Evolutionary conservation across 2,113 vertebrate species (phyloP).

Genomic region (Dromaius novaehollandiae): DNA sequence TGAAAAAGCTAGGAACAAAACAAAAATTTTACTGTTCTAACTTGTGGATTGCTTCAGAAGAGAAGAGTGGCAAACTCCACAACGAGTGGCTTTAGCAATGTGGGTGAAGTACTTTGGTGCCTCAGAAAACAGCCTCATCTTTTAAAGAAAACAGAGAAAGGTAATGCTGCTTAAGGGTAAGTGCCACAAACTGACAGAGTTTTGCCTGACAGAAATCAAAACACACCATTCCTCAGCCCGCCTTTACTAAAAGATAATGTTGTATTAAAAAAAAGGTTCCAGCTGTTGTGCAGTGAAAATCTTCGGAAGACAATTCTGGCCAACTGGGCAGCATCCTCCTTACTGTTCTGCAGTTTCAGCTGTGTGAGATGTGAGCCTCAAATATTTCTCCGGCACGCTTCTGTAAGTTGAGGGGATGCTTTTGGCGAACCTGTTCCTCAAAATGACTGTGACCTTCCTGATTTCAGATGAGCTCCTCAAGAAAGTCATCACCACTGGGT

Average conservation of each 20-base stretch:
- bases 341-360: not conserved
- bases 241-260: not conserved
- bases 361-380: not conserved
- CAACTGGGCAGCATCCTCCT: not conserved
- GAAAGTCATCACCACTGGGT: not conserved
- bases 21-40: not conserved
- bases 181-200: not conserved
- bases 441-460: not conserved
- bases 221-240: not conserved
- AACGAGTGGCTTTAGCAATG: not conserved
- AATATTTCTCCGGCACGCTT: not conserved
- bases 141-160: not conserved
- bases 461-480: not conserved
- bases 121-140: not conserved
- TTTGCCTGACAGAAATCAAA: conserved; percentile 10
- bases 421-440: not conserved
- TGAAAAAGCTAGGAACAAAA: not conserved
- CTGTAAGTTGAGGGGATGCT: fast-evolving
- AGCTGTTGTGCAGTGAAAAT: not conserved
- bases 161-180: not conserved
- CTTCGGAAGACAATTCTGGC: not conserved
- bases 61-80: not conserved
- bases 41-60: not conserved
- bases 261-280: not conserved
- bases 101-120: not conserved